phyloP scores from a whole-genome alignment of 2,797 vertebrate species.

The Chelon labrosus region DNA sequence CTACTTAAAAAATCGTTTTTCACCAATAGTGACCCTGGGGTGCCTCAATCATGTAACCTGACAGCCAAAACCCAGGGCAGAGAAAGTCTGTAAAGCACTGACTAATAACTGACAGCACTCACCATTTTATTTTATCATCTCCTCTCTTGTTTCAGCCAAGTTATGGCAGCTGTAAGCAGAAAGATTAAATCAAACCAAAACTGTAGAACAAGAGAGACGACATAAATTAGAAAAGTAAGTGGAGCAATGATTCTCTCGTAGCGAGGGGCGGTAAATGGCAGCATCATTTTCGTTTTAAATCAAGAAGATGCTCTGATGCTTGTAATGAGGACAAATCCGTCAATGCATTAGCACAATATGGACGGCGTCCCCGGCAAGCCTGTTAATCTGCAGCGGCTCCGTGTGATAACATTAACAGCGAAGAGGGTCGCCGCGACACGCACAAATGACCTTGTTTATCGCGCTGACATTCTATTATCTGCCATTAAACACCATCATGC shows the following conservation, averaged over 20 bases:
- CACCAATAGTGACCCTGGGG: too few relatives aligned
- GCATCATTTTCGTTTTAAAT: background rate
- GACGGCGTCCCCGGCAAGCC: constrained; percentile 18
- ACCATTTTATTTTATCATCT: too few relatives aligned
- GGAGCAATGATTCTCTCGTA: too few relatives aligned
- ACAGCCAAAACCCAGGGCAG: too few relatives aligned
- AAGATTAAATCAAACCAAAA: background rate
- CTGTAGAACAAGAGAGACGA: background rate
- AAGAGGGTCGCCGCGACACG: background rate
- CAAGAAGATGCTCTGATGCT: background rate
- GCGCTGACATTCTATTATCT: constrained; percentile 48
- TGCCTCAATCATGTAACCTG: too few relatives aligned
- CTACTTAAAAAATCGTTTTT: too few relatives aligned
- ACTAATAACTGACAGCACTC: too few relatives aligned
- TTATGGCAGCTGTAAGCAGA: background rate
- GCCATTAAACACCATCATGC: constrained; percentile 66
- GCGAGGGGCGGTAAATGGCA: background rate
- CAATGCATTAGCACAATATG: constrained; percentile 22
- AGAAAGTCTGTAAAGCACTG: too few relatives aligned
- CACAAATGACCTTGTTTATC: constrained; percentile 50
- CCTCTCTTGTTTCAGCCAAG: background rate
- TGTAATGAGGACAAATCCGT: constrained; percentile 27
- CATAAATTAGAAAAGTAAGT: background rate
- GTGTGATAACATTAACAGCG: constrained; percentile 43
- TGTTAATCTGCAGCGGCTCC: constrained; percentile 32